A percentile compares a stretch with the other conserved stretches of the same genome.
Evolutionary conservation across 2,888 invertebrate species (phyloP).

Genomic region (Ornithoptera alexandrae): DNA sequence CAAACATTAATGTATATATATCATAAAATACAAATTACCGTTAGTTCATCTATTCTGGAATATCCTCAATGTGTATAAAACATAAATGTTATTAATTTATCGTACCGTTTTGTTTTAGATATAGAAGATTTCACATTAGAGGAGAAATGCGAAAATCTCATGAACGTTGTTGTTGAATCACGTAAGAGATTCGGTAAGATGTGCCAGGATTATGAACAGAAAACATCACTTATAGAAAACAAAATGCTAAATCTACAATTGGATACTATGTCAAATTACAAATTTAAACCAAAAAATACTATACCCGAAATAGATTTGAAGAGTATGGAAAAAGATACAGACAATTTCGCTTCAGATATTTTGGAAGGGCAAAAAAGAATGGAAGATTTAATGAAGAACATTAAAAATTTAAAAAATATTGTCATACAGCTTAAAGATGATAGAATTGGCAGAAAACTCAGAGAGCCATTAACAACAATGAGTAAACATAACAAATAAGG

Average conservation of each 20-base stretch:
- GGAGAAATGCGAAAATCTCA: conserved; percentile 64
- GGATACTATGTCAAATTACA: conserved; percentile 52
- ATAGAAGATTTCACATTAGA: conserved; percentile 48
- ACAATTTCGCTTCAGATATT: conserved; percentile 52
- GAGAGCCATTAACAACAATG: conserved; percentile 50
- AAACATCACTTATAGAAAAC: conserved; percentile 55
- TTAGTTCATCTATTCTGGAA: no score
- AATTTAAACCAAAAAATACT: conserved; percentile 53
- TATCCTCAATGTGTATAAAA: no score
- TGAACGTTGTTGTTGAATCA: conserved; percentile 68
- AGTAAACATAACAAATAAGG: no score
- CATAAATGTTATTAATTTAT: no score
- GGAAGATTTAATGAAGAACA: conserved; percentile 42
- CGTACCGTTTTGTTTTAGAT: conserved; percentile 38
- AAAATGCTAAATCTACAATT: conserved; percentile 61
- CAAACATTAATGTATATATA: no score
- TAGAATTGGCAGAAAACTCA: conserved; percentile 45
- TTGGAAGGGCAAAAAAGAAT: conserved; percentile 44
- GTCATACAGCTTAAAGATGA: conserved; percentile 57
- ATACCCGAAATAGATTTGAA: conserved; percentile 42
- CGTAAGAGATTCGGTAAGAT: conserved; percentile 68
- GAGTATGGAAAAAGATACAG: conserved; percentile 47
- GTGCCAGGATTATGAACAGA: conserved; percentile 61
- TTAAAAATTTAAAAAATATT: conserved; percentile 54
- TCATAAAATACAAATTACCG: no score